Conservation (phyloP, 2,888 invertebrate species). For the Eupithecia tripunctaria region DNA sequence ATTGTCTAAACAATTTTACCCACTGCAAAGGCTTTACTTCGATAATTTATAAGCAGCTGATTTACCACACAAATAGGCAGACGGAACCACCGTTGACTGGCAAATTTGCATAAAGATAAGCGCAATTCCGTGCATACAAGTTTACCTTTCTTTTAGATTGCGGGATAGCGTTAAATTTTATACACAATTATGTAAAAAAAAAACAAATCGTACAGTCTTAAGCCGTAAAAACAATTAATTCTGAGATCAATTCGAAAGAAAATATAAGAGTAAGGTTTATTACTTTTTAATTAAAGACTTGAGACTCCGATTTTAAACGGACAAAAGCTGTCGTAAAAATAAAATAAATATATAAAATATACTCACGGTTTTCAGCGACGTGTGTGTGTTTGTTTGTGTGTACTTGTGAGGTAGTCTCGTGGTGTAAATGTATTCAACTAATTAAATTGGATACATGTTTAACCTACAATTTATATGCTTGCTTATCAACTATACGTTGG, state of each 20-base stretch:
- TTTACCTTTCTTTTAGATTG: not conserved
- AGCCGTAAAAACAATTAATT: not conserved
- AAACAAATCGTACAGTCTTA: not conserved
- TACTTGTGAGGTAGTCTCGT: slow-evolving; percentile 70
- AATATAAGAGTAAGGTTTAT: not conserved
- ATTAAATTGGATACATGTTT: slow-evolving; percentile 1
- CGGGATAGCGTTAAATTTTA: not conserved
- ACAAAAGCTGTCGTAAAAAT: slow-evolving; percentile 27
- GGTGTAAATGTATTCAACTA: slow-evolving; percentile 46
- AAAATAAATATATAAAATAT: slow-evolving; percentile 56
- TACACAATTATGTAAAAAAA: not conserved
- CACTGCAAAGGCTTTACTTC: not conserved
- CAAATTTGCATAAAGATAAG: slow-evolving; percentile 3
- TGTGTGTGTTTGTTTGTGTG: slow-evolving; percentile 66
- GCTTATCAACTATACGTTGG: not conserved
- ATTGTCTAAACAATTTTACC: not conserved
- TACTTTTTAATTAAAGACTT: not conserved
- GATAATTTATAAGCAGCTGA: slow-evolving; percentile 1
- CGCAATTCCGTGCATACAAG: not conserved
- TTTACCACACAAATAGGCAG: not conserved
- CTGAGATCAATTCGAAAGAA: not conserved
- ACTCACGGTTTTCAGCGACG: slow-evolving; percentile 74
- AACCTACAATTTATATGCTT: not conserved
- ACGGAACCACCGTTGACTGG: not conserved
- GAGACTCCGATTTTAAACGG: not conserved